Conservation (phyloP, 2,888 invertebrate genomes). For the Cephus runcator region DNA sequence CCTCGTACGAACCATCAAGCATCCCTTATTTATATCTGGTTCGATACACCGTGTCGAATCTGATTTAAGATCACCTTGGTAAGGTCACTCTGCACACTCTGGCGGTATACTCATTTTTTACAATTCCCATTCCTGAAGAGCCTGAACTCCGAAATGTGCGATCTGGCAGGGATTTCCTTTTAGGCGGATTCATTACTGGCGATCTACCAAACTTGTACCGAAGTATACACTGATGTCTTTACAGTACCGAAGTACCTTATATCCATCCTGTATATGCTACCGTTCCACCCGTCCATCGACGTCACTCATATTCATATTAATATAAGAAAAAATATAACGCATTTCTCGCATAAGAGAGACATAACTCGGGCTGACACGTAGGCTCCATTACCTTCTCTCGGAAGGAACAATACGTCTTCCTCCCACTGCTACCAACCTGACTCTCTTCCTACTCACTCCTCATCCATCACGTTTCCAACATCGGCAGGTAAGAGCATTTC, state of each 20-base stretch:
- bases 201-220: background rate
- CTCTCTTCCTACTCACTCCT: slow-evolving; percentile 28
- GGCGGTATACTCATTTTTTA: background rate
- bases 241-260: background rate
- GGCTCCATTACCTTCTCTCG: slow-evolving; percentile 52
- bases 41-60: background rate
- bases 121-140: background rate
- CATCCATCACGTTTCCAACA: slow-evolving; percentile 45
- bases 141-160: background rate
- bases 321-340: slow-evolving; percentile 36
- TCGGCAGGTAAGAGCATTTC: slow-evolving; percentile 45
- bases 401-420: slow-evolving; percentile 55
- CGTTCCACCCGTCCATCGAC: slow-evolving; percentile 3
- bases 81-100: background rate
- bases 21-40: background rate
- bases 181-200: background rate
- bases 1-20: background rate
- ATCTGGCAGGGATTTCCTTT: background rate
- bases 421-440: slow-evolving; percentile 20
- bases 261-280: background rate
- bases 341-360: slow-evolving; percentile 42
- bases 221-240: background rate
- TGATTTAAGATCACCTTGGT: background rate
- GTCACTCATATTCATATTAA: slow-evolving; percentile 33
- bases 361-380: slow-evolving; percentile 53